Evolutionary conservation across 2,113 vertebrate species (phyloP).

Genomic region (Falcunculus frontatus): DNA sequence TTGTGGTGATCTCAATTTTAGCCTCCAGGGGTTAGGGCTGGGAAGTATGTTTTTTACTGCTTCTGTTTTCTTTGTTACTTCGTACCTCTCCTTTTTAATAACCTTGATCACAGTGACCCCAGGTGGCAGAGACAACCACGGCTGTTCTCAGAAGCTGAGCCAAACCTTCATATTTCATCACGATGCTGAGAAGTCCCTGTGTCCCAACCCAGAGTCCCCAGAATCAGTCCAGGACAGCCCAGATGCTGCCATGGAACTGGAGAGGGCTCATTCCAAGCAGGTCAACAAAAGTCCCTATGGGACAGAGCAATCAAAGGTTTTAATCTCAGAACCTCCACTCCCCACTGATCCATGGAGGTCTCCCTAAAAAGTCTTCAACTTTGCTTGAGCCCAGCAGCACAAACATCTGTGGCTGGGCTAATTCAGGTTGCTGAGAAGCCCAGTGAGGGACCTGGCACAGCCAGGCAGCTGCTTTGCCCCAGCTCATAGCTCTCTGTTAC

Average conservation of each 20-base stretch:
- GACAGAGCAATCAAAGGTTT: neutral
- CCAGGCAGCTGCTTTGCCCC: neutral
- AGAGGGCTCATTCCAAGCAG: neutral
- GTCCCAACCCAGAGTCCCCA: neutral
- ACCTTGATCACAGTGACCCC: constrained; percentile 74
- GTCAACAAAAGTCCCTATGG: accelerated
- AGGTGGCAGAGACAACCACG: constrained; percentile 57
- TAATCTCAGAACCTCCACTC: neutral
- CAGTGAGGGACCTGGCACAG: neutral
- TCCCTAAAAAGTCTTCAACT: neutral
- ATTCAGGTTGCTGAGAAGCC: neutral
- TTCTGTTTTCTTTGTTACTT: neutral
- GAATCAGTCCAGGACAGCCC: neutral
- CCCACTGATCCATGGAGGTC: neutral
- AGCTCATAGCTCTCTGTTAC: accelerated
- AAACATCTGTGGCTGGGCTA: neutral
- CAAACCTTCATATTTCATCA: neutral
- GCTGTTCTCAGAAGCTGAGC: neutral
- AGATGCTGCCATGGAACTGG: neutral
- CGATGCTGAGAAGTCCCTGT: neutral
- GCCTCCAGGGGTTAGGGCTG: neutral
- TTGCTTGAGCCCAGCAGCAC: neutral
- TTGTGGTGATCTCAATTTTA: neutral
- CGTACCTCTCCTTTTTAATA: neutral
- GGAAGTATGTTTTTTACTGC: neutral